Evolutionary conservation across 1,140 invertebrate genomes (phyloP).

Genomic region (Ceratina australensis): DNA sequence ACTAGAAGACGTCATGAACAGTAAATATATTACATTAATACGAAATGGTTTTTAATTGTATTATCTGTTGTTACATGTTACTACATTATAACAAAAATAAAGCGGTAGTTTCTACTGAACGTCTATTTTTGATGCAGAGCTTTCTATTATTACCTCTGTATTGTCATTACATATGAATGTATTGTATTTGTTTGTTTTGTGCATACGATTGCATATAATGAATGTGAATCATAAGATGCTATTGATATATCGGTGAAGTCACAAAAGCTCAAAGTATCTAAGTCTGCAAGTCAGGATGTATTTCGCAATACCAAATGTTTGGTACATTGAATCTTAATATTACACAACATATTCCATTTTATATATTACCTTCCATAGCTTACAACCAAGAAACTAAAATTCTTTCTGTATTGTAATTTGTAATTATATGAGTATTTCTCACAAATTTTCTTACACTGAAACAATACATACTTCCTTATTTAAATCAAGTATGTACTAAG

Average conservation of each 20-base stretch:
- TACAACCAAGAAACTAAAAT: conserved; percentile 81
- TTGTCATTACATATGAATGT: conserved; percentile 79
- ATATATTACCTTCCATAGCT: conserved; percentile 80
- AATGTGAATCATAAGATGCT: conserved; percentile 78
- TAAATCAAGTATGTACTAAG: conserved; percentile 21
- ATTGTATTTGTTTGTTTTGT: conserved; percentile 44
- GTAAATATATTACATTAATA: too few species aligned
- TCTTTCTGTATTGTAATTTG: conserved; percentile 79
- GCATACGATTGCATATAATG: too few species aligned
- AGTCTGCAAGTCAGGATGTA: conserved; percentile 80
- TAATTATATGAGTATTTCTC: conserved; percentile 71
- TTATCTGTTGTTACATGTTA: too few species aligned
- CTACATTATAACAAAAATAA: too few species aligned
- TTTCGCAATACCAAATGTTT: conserved; percentile 82
- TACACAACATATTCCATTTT: conserved; percentile 80
- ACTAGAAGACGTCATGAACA: too few species aligned
- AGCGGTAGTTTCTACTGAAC: too few species aligned
- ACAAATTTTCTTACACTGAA: not conserved
- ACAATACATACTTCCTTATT: not conserved
- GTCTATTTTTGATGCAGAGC: too few species aligned
- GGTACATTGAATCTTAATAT: conserved; percentile 82
- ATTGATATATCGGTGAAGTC: conserved; percentile 75
- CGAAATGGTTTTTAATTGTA: too few species aligned
- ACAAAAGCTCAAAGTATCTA: not conserved
- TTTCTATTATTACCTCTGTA: conserved; percentile 22